These are phyloP conservation scores for Zygogramma bicolorata DNA, from an alignment of 2,888 invertebrate genomes.

Conservation along the genomic window DNA sequence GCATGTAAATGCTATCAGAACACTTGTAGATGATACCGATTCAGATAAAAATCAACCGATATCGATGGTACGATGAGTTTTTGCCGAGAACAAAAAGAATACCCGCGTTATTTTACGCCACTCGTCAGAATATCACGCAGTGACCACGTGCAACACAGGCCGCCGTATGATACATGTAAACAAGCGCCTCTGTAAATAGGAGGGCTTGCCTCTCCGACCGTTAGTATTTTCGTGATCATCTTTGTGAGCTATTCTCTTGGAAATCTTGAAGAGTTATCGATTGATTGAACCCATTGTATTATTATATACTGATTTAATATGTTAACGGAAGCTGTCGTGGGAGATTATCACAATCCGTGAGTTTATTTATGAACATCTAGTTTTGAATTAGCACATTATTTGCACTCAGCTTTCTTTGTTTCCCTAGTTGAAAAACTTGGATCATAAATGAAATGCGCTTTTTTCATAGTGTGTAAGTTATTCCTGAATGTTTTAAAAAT, in stretches of 20 bases:
- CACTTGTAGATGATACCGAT: no score
- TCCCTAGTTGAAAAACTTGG: not conserved
- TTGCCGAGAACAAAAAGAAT: not conserved
- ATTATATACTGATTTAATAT: not conserved
- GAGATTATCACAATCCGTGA: not conserved
- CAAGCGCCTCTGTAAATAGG: not conserved
- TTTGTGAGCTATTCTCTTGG: not conserved
- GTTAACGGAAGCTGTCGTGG: not conserved
- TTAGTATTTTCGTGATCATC: conserved; percentile 4
- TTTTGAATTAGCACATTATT: not conserved
- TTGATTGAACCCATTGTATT: not conserved
- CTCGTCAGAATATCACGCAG: not conserved
- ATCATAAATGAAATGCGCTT: not conserved
- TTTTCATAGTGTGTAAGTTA: not conserved
- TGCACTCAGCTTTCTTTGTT: not conserved
- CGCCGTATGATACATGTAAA: not conserved
- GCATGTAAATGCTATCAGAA: no score
- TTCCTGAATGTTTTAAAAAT: not conserved
- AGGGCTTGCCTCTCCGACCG: not conserved
- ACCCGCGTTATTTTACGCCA: not conserved
- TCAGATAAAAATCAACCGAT: no score
- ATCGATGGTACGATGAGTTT: not conserved
- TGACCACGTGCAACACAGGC: not conserved
- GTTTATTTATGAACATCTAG: not conserved
- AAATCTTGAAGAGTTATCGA: no score